Evolutionary conservation across 2,888 invertebrate genomes (phyloP).

Genomic region (Ferdinandea cuprea): DNA sequence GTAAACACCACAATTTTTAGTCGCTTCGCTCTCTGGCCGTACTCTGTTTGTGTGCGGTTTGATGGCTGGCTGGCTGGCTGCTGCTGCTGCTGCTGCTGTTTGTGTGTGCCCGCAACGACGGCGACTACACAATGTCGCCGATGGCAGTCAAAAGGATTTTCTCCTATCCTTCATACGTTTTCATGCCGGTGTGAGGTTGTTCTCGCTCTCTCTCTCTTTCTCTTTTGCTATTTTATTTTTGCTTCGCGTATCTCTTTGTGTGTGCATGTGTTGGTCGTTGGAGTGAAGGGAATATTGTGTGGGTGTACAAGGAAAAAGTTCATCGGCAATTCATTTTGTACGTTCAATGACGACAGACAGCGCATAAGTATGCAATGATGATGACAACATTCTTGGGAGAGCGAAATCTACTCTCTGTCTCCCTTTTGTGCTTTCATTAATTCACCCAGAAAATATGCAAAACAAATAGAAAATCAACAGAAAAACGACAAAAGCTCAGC

Average conservation of each 20-base stretch:
- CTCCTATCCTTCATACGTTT: conserved; percentile 47
- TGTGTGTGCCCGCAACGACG: conserved; percentile 70
- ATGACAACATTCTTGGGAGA: conserved; percentile 68
- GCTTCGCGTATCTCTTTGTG: conserved; percentile 5
- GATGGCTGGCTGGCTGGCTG: conserved; percentile 34
- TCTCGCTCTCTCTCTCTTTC: conserved; percentile 9
- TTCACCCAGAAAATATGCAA: conserved; percentile 16
- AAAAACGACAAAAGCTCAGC: conserved; percentile 61
- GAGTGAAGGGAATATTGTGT: conserved; percentile 51
- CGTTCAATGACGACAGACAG: conserved; percentile 66
- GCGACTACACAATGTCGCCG: conserved; percentile 71
- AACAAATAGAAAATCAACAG: conserved; percentile 23
- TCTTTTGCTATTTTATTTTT: conserved; percentile 8
- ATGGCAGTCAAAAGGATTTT: conserved; percentile 73
- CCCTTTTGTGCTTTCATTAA: conserved; percentile 11
- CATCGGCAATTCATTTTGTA: conserved; percentile 62
- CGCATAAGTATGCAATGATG: conserved; percentile 64
- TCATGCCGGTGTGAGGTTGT: conserved; percentile 62
- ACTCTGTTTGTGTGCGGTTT: conserved; percentile 46
- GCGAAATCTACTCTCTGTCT: conserved; percentile 3
- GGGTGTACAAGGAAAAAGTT: conserved; percentile 67
- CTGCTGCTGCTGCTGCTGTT: conserved; percentile 65
- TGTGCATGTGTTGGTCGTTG: conserved; percentile 22
- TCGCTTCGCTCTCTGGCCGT: conserved; percentile 45
- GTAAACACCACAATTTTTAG: conserved; percentile 10